A percentile compares a stretch with the other conserved stretches of the same genome.
These are phyloP conservation scores for Nephrotoma flavescens DNA, from an alignment of 2,888 invertebrate genomes.

Conservation along the genomic window DNA sequence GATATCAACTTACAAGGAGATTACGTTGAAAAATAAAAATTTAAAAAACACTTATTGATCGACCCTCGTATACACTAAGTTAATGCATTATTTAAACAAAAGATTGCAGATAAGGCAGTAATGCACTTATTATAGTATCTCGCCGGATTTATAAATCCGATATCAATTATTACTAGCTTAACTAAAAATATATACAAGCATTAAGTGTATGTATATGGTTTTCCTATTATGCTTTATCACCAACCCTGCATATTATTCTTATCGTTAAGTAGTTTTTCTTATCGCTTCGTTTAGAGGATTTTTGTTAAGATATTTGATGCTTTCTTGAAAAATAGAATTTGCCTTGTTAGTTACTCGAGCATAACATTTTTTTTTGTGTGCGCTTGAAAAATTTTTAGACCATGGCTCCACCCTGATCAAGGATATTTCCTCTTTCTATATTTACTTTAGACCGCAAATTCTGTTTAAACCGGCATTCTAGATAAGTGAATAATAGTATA, in stretches of 20 bases:
- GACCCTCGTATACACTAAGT: no score
- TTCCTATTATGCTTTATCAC: not conserved
- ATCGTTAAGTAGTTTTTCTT: not conserved
- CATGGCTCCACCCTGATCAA: not conserved
- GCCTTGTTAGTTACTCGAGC: not conserved
- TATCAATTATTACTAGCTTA: not conserved
- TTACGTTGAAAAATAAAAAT: no score
- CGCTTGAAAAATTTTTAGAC: not conserved
- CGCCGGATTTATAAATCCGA: not conserved
- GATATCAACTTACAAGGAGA: no score
- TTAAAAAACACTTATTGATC: no score
- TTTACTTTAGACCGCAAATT: not conserved
- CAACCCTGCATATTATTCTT: not conserved
- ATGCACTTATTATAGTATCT: not conserved
- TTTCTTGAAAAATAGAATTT: not conserved
- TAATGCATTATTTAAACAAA: not conserved
- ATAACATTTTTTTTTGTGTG: not conserved
- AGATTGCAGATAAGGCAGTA: not conserved
- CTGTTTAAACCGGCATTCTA: not conserved
- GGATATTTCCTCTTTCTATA: not conserved
- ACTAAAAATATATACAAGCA: not conserved
- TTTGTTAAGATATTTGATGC: not conserved
- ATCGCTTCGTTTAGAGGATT: not conserved
- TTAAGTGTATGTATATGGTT: not conserved
- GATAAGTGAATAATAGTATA: not conserved